A percentile compares a stretch with the other conserved stretches of the same genome.
Conservation (phyloP, 2,797 vertebrate genomes). For the Buphagus erythrorhynchus region DNA sequence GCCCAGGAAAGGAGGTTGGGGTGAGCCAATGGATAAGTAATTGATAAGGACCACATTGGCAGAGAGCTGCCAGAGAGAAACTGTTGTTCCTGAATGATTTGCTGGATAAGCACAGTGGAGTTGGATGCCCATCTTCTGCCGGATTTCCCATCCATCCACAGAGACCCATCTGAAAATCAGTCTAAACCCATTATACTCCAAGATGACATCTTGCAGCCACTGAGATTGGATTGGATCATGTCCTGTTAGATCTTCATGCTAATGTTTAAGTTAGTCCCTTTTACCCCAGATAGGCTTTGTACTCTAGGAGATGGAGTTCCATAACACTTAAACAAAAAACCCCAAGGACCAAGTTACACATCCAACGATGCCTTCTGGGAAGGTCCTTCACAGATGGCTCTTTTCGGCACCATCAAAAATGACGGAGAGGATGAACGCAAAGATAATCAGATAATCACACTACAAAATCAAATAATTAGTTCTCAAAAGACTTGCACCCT, state of each 20-base stretch:
- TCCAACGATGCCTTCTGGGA: neutral
- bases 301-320: neutral
- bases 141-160: neutral
- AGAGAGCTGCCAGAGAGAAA: neutral
- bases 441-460: neutral
- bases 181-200: neutral
- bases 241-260: neutral
- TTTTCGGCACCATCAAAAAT: neutral
- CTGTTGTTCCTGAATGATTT: neutral
- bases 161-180: neutral
- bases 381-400: neutral
- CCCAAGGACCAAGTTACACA: neutral
- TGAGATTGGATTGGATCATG: neutral
- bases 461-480: neutral
- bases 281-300: neutral
- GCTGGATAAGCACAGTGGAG: neutral
- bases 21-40: neutral
- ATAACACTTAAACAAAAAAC: neutral
- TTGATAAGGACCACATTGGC: neutral
- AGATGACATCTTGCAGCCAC: neutral
- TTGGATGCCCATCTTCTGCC: neutral
- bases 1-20: neutral
- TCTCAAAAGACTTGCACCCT: neutral
- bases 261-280: neutral
- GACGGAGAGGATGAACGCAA: neutral